phyloP scores from a whole-genome alignment of 2,888 invertebrate species.

The Epistrophe eligans region DNA sequence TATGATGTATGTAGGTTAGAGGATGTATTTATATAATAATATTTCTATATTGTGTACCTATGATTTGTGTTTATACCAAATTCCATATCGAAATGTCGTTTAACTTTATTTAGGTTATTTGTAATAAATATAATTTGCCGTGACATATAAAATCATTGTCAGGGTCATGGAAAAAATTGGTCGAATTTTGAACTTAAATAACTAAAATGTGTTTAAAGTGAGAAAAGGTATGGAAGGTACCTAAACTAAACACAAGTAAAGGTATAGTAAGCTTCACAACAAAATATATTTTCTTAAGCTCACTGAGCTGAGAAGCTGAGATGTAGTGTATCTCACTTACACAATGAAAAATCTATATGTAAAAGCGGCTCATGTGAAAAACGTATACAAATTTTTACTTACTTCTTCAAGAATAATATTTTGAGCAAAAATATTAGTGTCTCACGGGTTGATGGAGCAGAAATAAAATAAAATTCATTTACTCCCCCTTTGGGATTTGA shows the following conservation, averaged over 20 bases:
- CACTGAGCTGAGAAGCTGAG: not conserved
- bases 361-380: not conserved
- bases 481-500: constrained; percentile 27
- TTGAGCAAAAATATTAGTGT: constrained; percentile 19
- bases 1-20: not conserved
- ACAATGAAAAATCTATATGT: constrained; percentile 7
- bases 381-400: constrained; percentile 13
- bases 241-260: constrained; percentile 36
- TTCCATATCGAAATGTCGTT: constrained; percentile 8
- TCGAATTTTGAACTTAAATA: constrained; percentile 39
- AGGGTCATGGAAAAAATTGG: constrained; percentile 65
- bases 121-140: constrained; percentile 29
- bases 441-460: constrained; percentile 43
- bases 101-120: not conserved
- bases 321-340: constrained; percentile 38
- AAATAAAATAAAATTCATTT: constrained; percentile 27
- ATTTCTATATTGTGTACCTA: not conserved
- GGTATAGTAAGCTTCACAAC: constrained; percentile 15
- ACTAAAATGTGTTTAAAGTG: constrained; percentile 14
- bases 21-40: not conserved
- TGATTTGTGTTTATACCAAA: not conserved
- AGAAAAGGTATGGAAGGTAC: not conserved
- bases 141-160: constrained; percentile 61
- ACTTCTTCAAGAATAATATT: constrained; percentile 27
- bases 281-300: not conserved